Evolutionary conservation across 2,797 vertebrate species (phyloP).

Genomic region (Anas bahamensis): DNA sequence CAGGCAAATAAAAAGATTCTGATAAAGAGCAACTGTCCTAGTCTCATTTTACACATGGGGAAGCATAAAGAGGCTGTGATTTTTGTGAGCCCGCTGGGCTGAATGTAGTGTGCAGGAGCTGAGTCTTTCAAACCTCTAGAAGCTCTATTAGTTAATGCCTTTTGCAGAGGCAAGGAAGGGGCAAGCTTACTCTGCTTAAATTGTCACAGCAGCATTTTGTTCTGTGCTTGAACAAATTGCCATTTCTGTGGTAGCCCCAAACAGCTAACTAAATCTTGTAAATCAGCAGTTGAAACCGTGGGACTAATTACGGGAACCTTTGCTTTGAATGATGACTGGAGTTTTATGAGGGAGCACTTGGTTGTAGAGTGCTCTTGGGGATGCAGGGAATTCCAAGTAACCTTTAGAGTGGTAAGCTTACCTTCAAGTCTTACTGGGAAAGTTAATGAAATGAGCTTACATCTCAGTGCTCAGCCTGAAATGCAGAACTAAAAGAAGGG

Average conservation of each 20-base stretch:
- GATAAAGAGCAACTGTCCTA: not conserved
- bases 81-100: not conserved
- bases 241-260: not conserved
- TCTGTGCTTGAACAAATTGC: not conserved
- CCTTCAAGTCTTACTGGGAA: not conserved
- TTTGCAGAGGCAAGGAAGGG: not conserved
- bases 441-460: not conserved
- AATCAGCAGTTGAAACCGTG: not conserved
- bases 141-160: not conserved
- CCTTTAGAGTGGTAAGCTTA: not conserved
- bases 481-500: not conserved
- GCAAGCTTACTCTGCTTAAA: not conserved
- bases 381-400: not conserved
- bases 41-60: not conserved
- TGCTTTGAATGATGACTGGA: not conserved
- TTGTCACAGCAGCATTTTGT: not conserved
- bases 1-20: not conserved
- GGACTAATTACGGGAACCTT: not conserved
- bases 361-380: not conserved
- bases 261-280: not conserved
- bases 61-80: not conserved
- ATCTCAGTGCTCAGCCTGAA: not conserved
- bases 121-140: not conserved
- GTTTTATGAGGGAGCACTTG: not conserved
- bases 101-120: not conserved